Conservation (phyloP, 2,888 invertebrate species). For the Ctenicera cuprea region DNA sequence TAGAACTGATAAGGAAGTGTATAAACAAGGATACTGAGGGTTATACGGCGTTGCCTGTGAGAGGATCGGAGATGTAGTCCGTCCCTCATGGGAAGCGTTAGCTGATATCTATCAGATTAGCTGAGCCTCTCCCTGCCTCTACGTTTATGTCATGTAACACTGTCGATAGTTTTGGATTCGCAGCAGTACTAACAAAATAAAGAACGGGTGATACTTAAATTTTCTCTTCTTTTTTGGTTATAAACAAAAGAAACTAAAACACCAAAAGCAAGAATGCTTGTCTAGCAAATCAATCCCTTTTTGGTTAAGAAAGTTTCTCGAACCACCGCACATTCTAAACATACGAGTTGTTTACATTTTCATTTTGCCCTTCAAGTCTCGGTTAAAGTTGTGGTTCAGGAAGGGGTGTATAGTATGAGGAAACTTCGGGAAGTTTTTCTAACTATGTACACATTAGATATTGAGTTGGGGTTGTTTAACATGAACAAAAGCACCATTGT, state of each 20-base stretch:
- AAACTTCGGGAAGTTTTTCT: conserved; percentile 1
- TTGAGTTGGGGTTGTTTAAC: conserved; percentile 22
- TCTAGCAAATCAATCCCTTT: neutral
- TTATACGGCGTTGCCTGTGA: conserved; percentile 36
- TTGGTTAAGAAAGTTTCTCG: neutral
- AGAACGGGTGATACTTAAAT: neutral
- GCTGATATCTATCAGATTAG: conserved; percentile 51
- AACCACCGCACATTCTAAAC: neutral
- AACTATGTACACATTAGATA: conserved; percentile 8
- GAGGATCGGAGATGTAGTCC: conserved; percentile 40
- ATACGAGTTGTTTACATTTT: neutral
- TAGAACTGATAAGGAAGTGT: conserved; percentile 37
- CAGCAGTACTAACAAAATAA: conserved; percentile 27
- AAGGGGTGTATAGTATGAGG: neutral
- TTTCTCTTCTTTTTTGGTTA: too few relatives aligned
- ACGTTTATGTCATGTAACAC: conserved; percentile 37
- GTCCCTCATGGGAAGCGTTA: conserved; percentile 44
- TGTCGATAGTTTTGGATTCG: conserved; percentile 34
- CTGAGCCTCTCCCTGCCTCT: conserved; percentile 37
- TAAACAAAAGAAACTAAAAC: too few relatives aligned
- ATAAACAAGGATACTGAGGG: conserved; percentile 47
- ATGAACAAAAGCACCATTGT: conserved; percentile 36
- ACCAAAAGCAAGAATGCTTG: neutral
- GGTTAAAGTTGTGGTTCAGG: neutral
- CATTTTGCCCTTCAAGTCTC: neutral